Conservation (phyloP, 2,888 invertebrate species). For the Helleia helle region DNA sequence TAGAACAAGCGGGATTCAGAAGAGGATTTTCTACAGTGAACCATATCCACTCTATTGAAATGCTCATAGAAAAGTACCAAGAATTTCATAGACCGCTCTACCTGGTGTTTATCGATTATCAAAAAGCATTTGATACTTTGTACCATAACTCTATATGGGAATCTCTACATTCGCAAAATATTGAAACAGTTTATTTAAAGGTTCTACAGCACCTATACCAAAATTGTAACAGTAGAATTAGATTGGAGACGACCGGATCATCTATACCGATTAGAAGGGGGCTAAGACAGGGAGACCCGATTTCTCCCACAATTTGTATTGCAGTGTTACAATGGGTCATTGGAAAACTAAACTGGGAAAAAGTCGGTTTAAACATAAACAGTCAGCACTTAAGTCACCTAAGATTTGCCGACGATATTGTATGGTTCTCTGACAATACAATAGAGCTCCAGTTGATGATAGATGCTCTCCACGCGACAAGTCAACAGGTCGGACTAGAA, state of each 20-base stretch:
- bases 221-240: conserved; percentile 7
- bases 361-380: background rate
- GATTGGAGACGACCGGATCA: conserved; percentile 1
- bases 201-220: conserved; percentile 6
- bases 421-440: conserved; percentile 2
- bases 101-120: no score
- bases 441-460: conserved; percentile 7
- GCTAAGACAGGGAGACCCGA: background rate
- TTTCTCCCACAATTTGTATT: background rate
- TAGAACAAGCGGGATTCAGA: no score
- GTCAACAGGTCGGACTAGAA: conserved; percentile 16
- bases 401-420: no score
- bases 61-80: conserved; percentile 8
- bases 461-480: conserved; percentile 9
- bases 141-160: conserved; percentile 8
- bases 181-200: conserved; percentile 1
- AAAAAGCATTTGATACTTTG: no score
- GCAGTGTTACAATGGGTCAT: no score
- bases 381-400: background rate
- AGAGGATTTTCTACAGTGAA: no score
- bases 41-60: conserved; percentile 8
- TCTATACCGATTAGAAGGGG: conserved; percentile 6
- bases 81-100: conserved; percentile 14
- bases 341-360: conserved; percentile 6
- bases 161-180: background rate